Base-by-base conservation (phyloP, 2,888 invertebrate species). In the Chelonus formosanus region DNA sequence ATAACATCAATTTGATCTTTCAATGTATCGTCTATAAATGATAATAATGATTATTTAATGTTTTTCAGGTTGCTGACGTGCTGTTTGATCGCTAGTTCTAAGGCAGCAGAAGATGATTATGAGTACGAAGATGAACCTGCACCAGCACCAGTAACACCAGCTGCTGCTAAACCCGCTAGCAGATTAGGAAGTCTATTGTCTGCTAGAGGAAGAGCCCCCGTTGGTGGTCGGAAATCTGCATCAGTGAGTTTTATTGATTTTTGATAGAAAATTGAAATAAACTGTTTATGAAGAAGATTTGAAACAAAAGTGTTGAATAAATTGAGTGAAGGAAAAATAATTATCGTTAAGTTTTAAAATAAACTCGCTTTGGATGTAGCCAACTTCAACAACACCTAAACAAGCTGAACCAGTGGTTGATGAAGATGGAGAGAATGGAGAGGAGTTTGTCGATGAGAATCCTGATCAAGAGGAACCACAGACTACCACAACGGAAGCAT, bases 401-500 rank as follows among this genome's bases (percentile, higher is more conserved):
- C 75, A 80, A 7, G 72, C 75, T 3, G 80, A 80, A 60, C 74
- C 74, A 54, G 64, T 70, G 6, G 68, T 63, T 20, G 77, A 81
- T 64, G 84, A 84, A 53, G 84, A 85, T 58, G 72, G 65, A 7
- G 86, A 85, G 48, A 86, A 85, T 50, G 86, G 78, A 20, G 85
- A 82, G 40, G 89, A 88, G 61, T 87, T 86, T 3, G 86, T 80
- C 36, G 87, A 89, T 76, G 89, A 88, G 55, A 86, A 86, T 61
- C 88, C 87, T 32, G 89, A 89, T 2, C 74, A 77, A 45, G 89
- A 86, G 53, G 86, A 85, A 65, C 86, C 86, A 67, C 84, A 85
- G 0, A 84, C 84, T n/a, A 89, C 90, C 0, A 91, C 92, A 4
- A 90, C 90, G 32, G 90, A 91, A 75, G 85, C 91, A 59, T 89